Conservation (phyloP, 64 coral and sea anemone genomes). For the Porites lutea region DNA sequence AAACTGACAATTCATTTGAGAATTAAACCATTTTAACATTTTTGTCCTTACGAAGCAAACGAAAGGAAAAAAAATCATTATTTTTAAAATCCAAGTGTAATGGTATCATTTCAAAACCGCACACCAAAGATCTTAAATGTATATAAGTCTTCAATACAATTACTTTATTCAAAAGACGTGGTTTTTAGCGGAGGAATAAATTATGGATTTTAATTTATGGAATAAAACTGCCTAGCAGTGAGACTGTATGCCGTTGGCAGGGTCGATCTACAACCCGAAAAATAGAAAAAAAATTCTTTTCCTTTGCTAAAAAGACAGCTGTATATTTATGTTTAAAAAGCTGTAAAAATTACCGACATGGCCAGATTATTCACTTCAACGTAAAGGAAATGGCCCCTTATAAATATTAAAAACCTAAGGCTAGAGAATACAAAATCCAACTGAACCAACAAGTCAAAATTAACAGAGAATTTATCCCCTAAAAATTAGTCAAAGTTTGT, state of each 20-base stretch:
- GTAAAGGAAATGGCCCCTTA: conserved; percentile 41
- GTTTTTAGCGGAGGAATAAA: conserved; percentile 52
- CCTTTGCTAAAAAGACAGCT: neutral
- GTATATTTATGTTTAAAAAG: neutral
- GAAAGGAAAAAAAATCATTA: conserved; percentile 27
- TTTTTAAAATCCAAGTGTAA: conserved; percentile 40
- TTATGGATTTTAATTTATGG: conserved; percentile 52
- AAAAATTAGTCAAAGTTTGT: neutral
- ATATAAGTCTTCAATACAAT: conserved; percentile 16
- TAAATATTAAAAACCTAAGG: conserved; percentile 42
- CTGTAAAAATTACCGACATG: conserved; percentile 12
- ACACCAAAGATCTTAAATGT: neutral
- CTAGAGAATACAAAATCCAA: conserved; percentile 34
- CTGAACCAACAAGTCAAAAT: conserved; percentile 51
- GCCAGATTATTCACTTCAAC: conserved; percentile 21
- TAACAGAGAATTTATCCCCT: conserved; percentile 22
- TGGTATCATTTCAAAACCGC: conserved; percentile 6
- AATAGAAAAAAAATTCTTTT: neutral
- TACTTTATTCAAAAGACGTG: conserved; percentile 50
- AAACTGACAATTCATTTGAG: conserved; percentile 2
- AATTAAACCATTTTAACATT: neutral
- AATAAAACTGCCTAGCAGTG: conserved; percentile 18
- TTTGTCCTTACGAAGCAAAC: neutral
- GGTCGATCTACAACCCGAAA: neutral
- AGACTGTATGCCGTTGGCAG: neutral